These are phyloP conservation scores for Chaetogeoica ovagalla DNA, from an alignment of 2,888 invertebrate genomes.

Conservation along the genomic window DNA sequence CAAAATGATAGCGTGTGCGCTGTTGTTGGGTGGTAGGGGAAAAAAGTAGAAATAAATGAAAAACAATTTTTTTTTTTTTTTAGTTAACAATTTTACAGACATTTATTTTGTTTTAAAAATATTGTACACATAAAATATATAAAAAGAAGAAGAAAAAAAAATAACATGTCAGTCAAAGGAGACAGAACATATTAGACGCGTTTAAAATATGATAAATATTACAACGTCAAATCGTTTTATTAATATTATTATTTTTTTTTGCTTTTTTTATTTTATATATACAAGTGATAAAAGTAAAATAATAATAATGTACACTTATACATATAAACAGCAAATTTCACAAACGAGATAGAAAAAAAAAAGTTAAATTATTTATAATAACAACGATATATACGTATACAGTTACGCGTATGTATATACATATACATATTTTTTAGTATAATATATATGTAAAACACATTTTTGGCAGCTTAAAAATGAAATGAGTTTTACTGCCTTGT, in stretches of 20 bases:
- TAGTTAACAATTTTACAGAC: slow-evolving; percentile 50
- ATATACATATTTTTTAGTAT: slow-evolving; percentile 7
- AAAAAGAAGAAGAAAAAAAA: slow-evolving; percentile 31
- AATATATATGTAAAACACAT: slow-evolving; percentile 22
- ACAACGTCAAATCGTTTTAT: slow-evolving; percentile 24
- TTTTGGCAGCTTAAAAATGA: slow-evolving; percentile 34
- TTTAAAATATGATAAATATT: slow-evolving; percentile 39
- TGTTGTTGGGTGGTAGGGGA: background rate
- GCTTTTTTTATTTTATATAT: slow-evolving; percentile 21
- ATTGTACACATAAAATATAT: slow-evolving; percentile 46
- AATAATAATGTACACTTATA: slow-evolving; percentile 44
- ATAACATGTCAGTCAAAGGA: slow-evolving; percentile 43
- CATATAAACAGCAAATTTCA: slow-evolving; percentile 42
- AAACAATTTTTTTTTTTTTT: slow-evolving; percentile 25
- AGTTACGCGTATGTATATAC: slow-evolving; percentile 7
- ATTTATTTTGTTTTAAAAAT: slow-evolving; percentile 42
- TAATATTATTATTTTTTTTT: background rate
- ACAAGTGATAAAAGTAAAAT: slow-evolving; percentile 45
- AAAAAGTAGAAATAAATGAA: background rate
- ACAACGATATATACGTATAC: slow-evolving; percentile 29
- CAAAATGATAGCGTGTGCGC: too few species aligned
- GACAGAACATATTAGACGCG: slow-evolving; percentile 39
- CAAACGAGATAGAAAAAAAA: slow-evolving; percentile 44
- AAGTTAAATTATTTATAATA: slow-evolving; percentile 33
- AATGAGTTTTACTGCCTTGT: slow-evolving; percentile 20